Evolutionary conservation across 1,140 invertebrate species (phyloP).

Genomic region (Eulimnadia texana): DNA sequence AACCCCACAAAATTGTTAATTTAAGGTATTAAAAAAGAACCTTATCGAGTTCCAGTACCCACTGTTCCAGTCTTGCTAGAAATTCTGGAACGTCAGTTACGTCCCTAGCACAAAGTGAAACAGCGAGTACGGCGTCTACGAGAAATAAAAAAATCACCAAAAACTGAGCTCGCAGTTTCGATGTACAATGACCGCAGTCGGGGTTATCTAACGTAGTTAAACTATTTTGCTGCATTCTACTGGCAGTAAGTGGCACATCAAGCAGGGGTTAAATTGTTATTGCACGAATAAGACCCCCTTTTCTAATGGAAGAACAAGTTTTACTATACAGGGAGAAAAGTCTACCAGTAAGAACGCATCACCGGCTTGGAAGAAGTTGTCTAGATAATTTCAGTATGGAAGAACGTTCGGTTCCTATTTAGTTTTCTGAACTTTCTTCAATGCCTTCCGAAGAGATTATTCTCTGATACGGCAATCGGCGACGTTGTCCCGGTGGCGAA

Average conservation of each 20-base stretch:
- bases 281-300: neutral
- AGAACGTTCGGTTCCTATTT: neutral
- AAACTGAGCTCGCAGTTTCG: neutral
- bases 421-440: neutral
- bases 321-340: neutral
- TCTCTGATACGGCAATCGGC: conserved; percentile 1
- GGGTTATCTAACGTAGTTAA: neutral
- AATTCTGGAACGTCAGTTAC: too few species aligned
- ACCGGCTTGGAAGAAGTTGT: too few species aligned
- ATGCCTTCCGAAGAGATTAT: neutral
- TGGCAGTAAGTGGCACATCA: neutral
- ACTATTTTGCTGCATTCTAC: neutral
- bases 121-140: neutral
- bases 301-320: neutral
- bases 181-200: neutral
- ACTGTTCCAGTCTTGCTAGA: neutral
- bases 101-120: neutral
- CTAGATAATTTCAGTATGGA: neutral
- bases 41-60: neutral
- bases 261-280: neutral
- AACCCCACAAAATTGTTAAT: neutral
- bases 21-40: neutral
- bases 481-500: conserved; percentile 5
- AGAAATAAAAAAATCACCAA: neutral
- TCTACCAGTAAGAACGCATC: neutral